phyloP scores from a whole-genome alignment of 1,140 invertebrate genomes.

The Bombus fervidus region DNA sequence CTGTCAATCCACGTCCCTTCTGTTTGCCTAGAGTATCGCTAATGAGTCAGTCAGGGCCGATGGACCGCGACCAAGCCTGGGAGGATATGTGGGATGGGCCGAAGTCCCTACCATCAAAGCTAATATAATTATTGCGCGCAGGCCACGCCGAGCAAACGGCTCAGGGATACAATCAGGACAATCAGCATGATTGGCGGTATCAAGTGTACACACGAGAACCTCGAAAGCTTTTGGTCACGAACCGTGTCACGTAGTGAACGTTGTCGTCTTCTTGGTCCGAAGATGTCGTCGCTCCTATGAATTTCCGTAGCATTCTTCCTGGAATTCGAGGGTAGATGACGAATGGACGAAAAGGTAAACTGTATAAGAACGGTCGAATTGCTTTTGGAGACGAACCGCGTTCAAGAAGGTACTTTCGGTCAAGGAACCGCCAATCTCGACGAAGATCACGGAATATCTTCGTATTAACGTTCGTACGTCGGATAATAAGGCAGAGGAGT shows the following conservation, averaged over 20 bases:
- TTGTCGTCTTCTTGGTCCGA: constrained; percentile 13
- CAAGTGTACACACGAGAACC: constrained; percentile 66
- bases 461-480: neutral
- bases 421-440: too few species aligned
- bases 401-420: too few species aligned
- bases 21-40: constrained; percentile 67
- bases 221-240: constrained; percentile 60
- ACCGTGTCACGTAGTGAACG: constrained; percentile 46
- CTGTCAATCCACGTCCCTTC: constrained; percentile 32
- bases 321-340: neutral
- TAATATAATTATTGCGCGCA: constrained; percentile 74
- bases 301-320: neutral
- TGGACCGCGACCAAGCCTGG: constrained; percentile 52
- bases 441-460: neutral
- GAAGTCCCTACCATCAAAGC: constrained; percentile 66
- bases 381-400: neutral
- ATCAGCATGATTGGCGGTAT: constrained; percentile 75
- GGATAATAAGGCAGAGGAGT: neutral
- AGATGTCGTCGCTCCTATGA: too few species aligned
- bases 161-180: constrained; percentile 70
- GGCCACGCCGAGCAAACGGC: constrained; percentile 69
- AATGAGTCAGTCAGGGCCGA: constrained; percentile 66
- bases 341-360: neutral
- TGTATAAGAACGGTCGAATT: neutral
- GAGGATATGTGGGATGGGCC: constrained; percentile 42